Evolutionary conservation across 2,113 vertebrate genomes (phyloP).

Genomic region (Aptenodytes forsteri): DNA sequence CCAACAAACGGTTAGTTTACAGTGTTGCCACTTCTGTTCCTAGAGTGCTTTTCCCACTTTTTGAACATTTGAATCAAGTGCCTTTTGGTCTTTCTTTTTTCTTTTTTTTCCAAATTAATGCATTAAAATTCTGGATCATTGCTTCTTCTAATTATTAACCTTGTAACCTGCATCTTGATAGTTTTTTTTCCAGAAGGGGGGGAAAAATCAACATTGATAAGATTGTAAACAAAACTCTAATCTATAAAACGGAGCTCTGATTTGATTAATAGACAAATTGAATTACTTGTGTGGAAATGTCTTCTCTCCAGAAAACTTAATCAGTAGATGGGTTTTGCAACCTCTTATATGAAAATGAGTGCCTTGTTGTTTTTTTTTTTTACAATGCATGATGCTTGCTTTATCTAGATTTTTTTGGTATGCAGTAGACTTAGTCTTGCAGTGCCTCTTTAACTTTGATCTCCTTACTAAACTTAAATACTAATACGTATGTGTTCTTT

Average conservation of each 20-base stretch:
- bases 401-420: background rate
- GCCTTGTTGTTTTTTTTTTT: background rate
- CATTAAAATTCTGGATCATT: background rate
- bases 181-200: background rate
- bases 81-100: background rate
- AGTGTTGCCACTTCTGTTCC: conserved; percentile 14
- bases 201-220: background rate
- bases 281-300: background rate
- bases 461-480: conserved; percentile 45
- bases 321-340: background rate
- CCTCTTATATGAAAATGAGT: background rate
- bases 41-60: conserved; percentile 11
- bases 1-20: conserved; percentile 94
- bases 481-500: conserved; percentile 79
- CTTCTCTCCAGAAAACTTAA: background rate
- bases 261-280: background rate
- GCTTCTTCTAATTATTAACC: conserved; percentile 13
- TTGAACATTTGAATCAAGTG: conserved; percentile 35
- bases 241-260: background rate
- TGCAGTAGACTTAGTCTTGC: background rate
- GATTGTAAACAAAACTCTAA: background rate
- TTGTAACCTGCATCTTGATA: background rate
- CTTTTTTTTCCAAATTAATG: background rate
- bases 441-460: background rate
- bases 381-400: conserved; percentile 59